Conservation (phyloP, 2,113 vertebrate genomes). For the Prunella fulvescens region DNA sequence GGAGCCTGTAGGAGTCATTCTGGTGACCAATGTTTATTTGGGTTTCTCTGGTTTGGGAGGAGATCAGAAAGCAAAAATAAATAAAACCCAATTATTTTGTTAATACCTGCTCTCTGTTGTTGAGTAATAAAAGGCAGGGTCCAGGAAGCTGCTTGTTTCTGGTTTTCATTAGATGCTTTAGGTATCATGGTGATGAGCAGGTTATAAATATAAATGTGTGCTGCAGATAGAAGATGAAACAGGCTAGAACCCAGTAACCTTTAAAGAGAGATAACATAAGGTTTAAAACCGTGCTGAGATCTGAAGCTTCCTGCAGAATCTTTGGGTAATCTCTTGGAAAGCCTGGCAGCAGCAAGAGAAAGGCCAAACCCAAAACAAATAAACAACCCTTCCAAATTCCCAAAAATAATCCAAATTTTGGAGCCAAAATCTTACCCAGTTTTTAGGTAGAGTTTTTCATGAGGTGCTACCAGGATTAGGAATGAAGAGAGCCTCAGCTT, state of each 20-base stretch:
- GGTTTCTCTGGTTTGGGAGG: background rate
- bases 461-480: background rate
- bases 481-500: background rate
- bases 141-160: conserved; percentile 8
- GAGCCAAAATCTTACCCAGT: background rate
- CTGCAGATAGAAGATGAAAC: background rate
- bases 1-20: background rate
- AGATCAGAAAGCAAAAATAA: conserved; percentile 1
- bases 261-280: background rate
- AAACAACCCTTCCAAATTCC: background rate
- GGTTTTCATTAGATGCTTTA: background rate
- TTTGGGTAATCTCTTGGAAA: background rate
- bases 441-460: background rate
- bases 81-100: background rate
- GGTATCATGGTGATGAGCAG: background rate
- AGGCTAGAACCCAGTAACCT: background rate
- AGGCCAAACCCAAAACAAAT: background rate
- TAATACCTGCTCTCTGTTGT: background rate
- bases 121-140: background rate
- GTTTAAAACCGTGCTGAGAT: background rate
- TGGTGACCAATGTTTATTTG: background rate
- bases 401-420: background rate
- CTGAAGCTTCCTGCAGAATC: background rate
- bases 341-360: background rate
- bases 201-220: background rate